Evolutionary conservation across 2,888 invertebrate species (phyloP), one percentile per base, ranked within the genome.

Genomic region (Polyommatus icarus): DNA sequence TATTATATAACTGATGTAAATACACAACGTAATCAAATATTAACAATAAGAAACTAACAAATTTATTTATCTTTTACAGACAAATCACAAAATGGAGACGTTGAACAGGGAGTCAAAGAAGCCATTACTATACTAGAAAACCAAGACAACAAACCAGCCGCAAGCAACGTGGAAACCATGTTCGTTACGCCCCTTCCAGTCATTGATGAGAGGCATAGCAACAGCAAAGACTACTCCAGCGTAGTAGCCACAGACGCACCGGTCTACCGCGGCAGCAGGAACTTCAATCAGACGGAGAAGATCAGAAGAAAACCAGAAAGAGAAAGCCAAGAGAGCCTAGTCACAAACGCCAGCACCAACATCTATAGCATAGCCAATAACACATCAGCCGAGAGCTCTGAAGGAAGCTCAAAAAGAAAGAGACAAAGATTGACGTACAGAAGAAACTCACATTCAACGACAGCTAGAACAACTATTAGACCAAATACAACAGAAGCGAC

Each of bases 41-140:
- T n/a, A n/a, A n/a, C n/a, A 40, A 40, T 46, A 46, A 40, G n/a
- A 71, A 75, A 76, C 12, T 54, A n/a, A 71, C 2, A 29, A 15
- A 5, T 4, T 6, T 20, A 75, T 54, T 76, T 40, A 3, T 46
- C 50, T 71, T 29, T 81, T 80, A 18, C 89, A 94, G 94, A 87
- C 81, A 87, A 84, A 57, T 86, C 88, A 36, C 82, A 87, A 75
- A 91, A 89, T 72, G 90, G 92, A 7, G 93, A 91, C 87, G 91
- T 91, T 32, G 88, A 89, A 15, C 88, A 88, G 36, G 93, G 92
- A 20, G 86, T 94, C 3, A 92, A 92, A 86, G 91, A 92, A 83
- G 94, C 94, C 54, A 93, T 94, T 79, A 85, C 91, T 6, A 92
- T 93, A 54, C 83, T 94, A 77, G 90, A 91, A 84, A 91, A 91